Evolutionary conservation across 2,797 vertebrate genomes (phyloP).

Genomic region (Prunella strophiata): DNA sequence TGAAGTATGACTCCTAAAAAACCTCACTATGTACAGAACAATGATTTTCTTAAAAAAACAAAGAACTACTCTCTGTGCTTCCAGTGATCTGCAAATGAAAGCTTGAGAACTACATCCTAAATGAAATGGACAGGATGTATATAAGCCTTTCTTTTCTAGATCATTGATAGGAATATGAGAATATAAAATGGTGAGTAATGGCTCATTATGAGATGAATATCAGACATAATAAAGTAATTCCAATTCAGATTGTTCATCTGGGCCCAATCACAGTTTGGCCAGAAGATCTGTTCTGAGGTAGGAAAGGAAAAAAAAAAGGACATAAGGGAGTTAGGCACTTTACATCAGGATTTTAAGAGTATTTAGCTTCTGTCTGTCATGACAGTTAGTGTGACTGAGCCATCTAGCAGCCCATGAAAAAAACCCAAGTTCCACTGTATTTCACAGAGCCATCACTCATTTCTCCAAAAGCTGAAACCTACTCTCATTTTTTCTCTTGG

Average conservation of each 20-base stretch:
- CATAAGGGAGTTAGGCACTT: not conserved
- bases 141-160: conserved; percentile 56
- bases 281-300: conserved; percentile 25
- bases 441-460: not conserved
- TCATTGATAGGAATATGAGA: conserved; percentile 49
- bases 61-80: not conserved
- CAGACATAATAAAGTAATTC: conserved; percentile 55
- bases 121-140: not conserved
- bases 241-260: conserved; percentile 57
- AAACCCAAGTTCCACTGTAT: not conserved
- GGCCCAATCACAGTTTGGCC: conserved; percentile 43
- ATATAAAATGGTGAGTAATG: conserved; percentile 51
- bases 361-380: not conserved
- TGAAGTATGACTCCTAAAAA: not conserved
- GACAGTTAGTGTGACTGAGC: not conserved
- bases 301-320: not conserved
- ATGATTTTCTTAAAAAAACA: conserved; percentile 31
- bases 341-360: not conserved
- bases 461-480: not conserved
- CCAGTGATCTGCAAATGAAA: conserved; percentile 22
- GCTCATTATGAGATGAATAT: conserved; percentile 45
- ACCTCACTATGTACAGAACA: not conserved
- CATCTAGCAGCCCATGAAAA: not conserved
- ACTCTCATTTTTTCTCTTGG: not conserved
- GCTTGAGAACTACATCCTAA: not conserved